Percentiles rank a stretch among this genome's conserved stretches.
phyloP scores from a whole-genome alignment of 2,888 invertebrate genomes.

The Caenorhabditis uteleia region DNA sequence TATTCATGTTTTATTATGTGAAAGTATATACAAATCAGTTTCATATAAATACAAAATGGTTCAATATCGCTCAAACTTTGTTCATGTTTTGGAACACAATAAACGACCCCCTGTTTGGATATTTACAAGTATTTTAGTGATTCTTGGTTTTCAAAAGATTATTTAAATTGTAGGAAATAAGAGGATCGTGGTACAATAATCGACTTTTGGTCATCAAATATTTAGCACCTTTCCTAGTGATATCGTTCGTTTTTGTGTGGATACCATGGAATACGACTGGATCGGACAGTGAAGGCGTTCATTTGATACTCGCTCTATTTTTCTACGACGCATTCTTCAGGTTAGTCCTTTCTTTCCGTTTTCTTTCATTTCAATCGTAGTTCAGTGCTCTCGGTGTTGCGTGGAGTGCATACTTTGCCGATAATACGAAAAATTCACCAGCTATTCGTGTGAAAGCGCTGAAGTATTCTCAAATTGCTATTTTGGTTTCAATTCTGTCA shows the following conservation, averaged over 20 bases:
- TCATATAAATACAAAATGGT: constrained; percentile 71
- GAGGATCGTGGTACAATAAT: constrained; percentile 67
- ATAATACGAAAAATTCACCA: constrained; percentile 63
- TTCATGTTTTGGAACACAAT: constrained; percentile 73
- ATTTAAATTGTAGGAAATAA: constrained; percentile 40
- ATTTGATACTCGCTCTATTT: constrained; percentile 71
- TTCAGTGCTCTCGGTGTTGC: constrained; percentile 66
- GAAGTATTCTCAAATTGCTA: constrained; percentile 68
- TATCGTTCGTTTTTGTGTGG: constrained; percentile 71
- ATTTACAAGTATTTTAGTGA: constrained; percentile 56
- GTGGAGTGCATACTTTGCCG: constrained; percentile 67
- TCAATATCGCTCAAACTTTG: constrained; percentile 71
- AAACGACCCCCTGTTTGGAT: constrained; percentile 73
- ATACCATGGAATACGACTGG: constrained; percentile 46
- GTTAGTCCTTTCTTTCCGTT: constrained; percentile 44
- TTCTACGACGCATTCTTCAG: constrained; percentile 72
- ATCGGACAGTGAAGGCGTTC: constrained; percentile 69
- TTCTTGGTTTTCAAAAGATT: background rate
- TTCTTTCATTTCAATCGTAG: background rate
- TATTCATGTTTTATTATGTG: constrained; percentile 72
- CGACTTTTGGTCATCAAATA: constrained; percentile 70
- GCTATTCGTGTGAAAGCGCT: constrained; percentile 69
- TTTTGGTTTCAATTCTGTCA: constrained; percentile 59
- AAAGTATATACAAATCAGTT: constrained; percentile 71
- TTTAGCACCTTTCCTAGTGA: constrained; percentile 70